phyloP scores from a whole-genome alignment of 2,113 vertebrate species.

The Lepisosteus oculatus region DNA sequence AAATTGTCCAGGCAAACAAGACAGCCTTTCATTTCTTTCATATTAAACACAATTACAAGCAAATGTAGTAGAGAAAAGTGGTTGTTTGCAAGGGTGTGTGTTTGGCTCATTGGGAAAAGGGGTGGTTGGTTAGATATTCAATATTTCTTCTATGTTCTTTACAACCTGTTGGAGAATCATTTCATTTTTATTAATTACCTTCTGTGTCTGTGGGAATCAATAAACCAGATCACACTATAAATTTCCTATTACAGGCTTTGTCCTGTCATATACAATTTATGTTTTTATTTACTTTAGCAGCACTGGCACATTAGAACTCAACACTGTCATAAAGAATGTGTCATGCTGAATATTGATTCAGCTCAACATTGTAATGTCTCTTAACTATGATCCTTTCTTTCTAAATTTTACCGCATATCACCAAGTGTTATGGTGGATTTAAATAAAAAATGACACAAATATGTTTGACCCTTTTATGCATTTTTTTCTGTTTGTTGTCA shows the following conservation, averaged over 20 bases:
- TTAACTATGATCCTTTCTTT: slow-evolving; percentile 2
- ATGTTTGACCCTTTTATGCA: slow-evolving; percentile 7
- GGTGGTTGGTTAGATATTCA: not conserved
- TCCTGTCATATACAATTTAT: slow-evolving; percentile 14
- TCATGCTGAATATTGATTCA: slow-evolving; percentile 6
- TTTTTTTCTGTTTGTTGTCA: slow-evolving; percentile 6
- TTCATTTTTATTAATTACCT: slow-evolving; percentile 2
- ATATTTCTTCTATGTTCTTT: not conserved
- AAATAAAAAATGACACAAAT: slow-evolving; percentile 19
- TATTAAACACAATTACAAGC: slow-evolving; percentile 1
- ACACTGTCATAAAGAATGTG: not conserved
- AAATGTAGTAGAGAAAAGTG: not conserved
- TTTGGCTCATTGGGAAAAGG: slow-evolving; percentile 1
- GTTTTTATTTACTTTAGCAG: slow-evolving; percentile 15
- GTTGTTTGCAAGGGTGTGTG: slow-evolving; percentile 6
- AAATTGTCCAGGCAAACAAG: slow-evolving; percentile 7
- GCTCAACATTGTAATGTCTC: not conserved
- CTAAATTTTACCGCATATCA: slow-evolving; percentile 6
- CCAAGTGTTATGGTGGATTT: not conserved
- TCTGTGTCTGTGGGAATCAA: not conserved
- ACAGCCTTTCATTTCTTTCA: not conserved
- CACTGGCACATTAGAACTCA: not conserved
- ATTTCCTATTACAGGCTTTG: slow-evolving; percentile 2
- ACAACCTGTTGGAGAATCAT: slow-evolving; percentile 2
- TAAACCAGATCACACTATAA: slow-evolving; percentile 8